Evolutionary conservation across 1,140 invertebrate species (phyloP).

Genomic region (Cylas formicarius): DNA sequence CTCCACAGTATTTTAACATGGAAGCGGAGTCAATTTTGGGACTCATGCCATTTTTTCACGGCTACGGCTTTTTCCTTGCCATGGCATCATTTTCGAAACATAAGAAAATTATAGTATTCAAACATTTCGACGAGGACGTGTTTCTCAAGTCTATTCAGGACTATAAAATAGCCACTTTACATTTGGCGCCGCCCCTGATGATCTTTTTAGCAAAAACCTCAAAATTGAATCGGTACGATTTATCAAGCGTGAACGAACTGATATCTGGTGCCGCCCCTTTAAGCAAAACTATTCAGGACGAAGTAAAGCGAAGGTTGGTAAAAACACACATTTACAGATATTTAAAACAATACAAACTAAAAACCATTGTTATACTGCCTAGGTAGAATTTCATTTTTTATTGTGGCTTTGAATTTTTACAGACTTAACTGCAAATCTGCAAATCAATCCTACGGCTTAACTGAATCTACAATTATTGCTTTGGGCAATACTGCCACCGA

Average conservation of each 20-base stretch:
- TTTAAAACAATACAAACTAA: neutral
- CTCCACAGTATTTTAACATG: slow-evolving; percentile 8
- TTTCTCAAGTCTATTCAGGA: slow-evolving; percentile 50
- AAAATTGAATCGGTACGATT: slow-evolving; percentile 41
- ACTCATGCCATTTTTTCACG: slow-evolving; percentile 34
- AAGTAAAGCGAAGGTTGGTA: slow-evolving; percentile 38
- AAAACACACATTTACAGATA: neutral
- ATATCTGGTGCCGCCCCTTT: slow-evolving; percentile 46
- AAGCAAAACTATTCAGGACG: slow-evolving; percentile 37
- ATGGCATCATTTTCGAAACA: slow-evolving; percentile 14
- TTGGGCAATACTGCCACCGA: no score
- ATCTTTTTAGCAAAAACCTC: slow-evolving; percentile 50
- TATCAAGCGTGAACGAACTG: slow-evolving; percentile 41
- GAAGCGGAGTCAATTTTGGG: slow-evolving; percentile 11
- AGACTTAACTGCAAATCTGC: slow-evolving; percentile 13
- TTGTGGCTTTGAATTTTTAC: neutral
- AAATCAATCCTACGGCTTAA: slow-evolving; percentile 59
- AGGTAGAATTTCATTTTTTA: neutral
- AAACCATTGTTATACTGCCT: neutral
- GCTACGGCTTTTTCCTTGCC: slow-evolving; percentile 22
- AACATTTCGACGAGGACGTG: slow-evolving; percentile 52
- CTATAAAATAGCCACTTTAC: slow-evolving; percentile 48
- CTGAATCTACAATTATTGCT: slow-evolving; percentile 59
- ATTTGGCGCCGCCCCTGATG: slow-evolving; percentile 50
- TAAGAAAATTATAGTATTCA: slow-evolving; percentile 32